Evolutionary conservation across 1,140 invertebrate species (phyloP).

Genomic region (Pseudomyrmex concolor): DNA sequence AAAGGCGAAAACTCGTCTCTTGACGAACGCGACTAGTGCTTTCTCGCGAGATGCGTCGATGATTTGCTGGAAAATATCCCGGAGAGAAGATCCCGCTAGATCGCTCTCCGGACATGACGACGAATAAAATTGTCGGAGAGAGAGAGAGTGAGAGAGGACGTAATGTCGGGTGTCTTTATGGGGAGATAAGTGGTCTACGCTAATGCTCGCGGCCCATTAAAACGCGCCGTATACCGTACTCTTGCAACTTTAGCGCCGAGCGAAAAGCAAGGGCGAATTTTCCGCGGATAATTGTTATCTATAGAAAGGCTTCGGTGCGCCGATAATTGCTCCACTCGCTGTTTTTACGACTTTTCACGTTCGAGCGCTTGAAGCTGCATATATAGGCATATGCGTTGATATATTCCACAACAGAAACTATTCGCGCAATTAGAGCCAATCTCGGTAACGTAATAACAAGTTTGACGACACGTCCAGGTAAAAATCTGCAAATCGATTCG

Average conservation of each 20-base stretch:
- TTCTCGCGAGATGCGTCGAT: not conserved
- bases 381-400: not conserved
- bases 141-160: conserved; percentile 27
- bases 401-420: conserved; percentile 17
- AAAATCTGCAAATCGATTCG: not conserved
- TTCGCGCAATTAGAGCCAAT: conserved; percentile 43
- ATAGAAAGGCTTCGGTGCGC: conserved; percentile 2
- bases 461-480: not conserved
- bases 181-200: conserved; percentile 63
- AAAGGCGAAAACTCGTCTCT: not conserved
- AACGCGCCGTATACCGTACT: conserved; percentile 58
- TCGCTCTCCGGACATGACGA: not conserved
- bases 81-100: conserved; percentile 19
- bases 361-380: not conserved
- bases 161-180: conserved; percentile 66
- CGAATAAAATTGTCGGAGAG: conserved; percentile 64
- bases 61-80: conserved; percentile 22
- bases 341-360: conserved; percentile 8
- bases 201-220: conserved; percentile 71
- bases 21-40: not conserved
- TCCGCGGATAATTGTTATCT: conserved; percentile 64
- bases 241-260: conserved; percentile 42
- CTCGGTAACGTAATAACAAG: conserved; percentile 14
- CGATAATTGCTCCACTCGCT: conserved; percentile 64
- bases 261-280: conserved; percentile 47